These are phyloP conservation scores for Ibycter americanus DNA, from an alignment of 2,797 vertebrate genomes.

Conservation along the genomic window DNA sequence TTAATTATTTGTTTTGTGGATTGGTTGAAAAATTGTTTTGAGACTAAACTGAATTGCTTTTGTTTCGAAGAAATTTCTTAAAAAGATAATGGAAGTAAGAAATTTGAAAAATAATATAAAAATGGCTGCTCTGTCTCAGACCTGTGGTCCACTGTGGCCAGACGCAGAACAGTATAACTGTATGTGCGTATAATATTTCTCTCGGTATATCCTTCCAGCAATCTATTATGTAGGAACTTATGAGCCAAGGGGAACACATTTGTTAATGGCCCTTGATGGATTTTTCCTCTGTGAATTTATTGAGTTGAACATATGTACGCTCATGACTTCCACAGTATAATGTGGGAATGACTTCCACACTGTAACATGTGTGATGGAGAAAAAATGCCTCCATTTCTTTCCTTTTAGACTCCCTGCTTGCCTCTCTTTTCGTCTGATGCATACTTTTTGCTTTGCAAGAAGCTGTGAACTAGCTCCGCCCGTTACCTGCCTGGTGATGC, in stretches of 20 bases:
- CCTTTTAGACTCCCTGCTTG: neutral
- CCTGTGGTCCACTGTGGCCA: neutral
- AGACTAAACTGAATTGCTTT: neutral
- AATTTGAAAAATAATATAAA: neutral
- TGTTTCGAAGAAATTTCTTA: neutral
- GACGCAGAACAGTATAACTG: neutral
- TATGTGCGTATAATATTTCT: neutral
- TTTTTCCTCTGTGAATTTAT: conserved; percentile 30
- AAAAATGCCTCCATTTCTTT: neutral
- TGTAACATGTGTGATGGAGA: neutral
- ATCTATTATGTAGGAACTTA: neutral
- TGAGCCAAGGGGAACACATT: conserved; percentile 30
- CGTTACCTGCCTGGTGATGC: fast-evolving
- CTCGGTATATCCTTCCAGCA: neutral
- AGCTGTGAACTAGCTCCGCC: neutral
- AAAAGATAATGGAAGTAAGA: neutral
- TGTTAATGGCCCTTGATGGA: conserved; percentile 44
- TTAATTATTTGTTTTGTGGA: neutral
- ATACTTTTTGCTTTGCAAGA: neutral
- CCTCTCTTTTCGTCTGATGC: neutral
- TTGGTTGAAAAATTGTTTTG: neutral
- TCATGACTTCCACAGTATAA: neutral
- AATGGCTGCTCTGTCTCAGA: neutral
- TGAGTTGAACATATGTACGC: neutral
- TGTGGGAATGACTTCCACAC: neutral